A percentile compares a stretch with the other conserved stretches of the same genome.
These are phyloP conservation scores for Apistogramma diplotaenia DNA, from an alignment of 2,113 vertebrate species.

Conservation along the genomic window DNA sequence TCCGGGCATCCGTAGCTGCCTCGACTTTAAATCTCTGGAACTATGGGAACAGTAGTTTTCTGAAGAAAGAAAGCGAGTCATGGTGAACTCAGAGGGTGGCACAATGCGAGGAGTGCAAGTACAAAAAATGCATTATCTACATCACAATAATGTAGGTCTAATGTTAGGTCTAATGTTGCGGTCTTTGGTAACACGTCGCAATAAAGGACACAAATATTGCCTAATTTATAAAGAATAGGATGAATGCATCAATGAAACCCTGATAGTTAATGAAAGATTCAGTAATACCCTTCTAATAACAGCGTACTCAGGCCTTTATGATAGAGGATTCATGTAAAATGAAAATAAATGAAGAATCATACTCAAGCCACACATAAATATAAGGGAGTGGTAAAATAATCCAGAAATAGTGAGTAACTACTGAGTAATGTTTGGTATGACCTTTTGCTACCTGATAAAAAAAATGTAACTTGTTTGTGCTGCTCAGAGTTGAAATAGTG, in stretches of 20 bases:
- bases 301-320: neutral
- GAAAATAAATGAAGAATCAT: neutral
- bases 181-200: neutral
- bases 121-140: neutral
- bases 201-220: neutral
- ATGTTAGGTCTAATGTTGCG: too few species aligned
- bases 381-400: neutral
- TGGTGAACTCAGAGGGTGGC: neutral
- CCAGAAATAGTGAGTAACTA: neutral
- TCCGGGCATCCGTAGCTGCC: conserved; percentile 77
- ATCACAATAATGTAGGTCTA: neutral
- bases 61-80: neutral
- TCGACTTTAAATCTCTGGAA: conserved; percentile 48
- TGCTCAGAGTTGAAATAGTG: neutral
- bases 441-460: too few species aligned
- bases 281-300: neutral
- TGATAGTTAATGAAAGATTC: neutral
- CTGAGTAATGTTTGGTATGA: too few species aligned
- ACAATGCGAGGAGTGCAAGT: neutral
- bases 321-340: neutral
- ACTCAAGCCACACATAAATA: neutral
- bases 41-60: conserved; percentile 76
- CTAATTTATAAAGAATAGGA: neutral
- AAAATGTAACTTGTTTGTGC: neutral
- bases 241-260: too few species aligned